Base-by-base conservation (phyloP, 2,113 vertebrate genomes). In the Nothocercus nigrocapillus region DNA sequence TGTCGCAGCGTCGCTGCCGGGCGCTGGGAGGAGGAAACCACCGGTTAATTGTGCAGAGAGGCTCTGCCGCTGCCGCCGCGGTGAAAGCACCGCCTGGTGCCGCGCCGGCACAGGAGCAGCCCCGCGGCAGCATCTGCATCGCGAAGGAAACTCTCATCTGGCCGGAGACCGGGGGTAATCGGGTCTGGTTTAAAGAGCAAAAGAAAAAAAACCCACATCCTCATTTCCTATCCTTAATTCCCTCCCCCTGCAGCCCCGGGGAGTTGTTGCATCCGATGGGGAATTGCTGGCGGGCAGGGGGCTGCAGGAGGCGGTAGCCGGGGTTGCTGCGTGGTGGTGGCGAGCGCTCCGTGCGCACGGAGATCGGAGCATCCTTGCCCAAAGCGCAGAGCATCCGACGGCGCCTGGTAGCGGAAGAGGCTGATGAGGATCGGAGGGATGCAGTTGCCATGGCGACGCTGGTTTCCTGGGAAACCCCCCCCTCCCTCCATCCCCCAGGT, bases 401-500 rank as follows among this genome's bases (percentile, higher is more conserved):
- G 54, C 96, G 97, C 98, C 97, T 99, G 98, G 97, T 97, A 98
- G 98, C 96, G 98, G 99, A 99, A 98, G 98, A 98, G 98, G 98
- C 98, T 98, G 97, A 99, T 98, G 99, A 96, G 85, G 97, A 98
- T 97, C 91, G 95, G 98, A 99, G 98, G 97, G 98, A 99, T 99
- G 98, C 97, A 98, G 99, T 99, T 99, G 97, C 99, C 98, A 99
- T 99, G 98, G 98, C 56, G 95, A 99, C 98, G 93, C 95, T n/a
- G 95, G 98, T 99, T 99, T 99, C 99, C 99, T 97, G 97, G 98
- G 99, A 99, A 99, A 99, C 99, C 98, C 98, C 98, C 96, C 97
- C 98, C 47, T 47, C 47, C 49, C 49, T 49, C 49, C 49, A 49
- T 49, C 98, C 98, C 96, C 97, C 98, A 98, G 98, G 99, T 99